Percentiles rank a stretch among this genome's conserved stretches.
phyloP scores from a whole-genome alignment of 2,797 vertebrate genomes.

The Tinamus major region DNA sequence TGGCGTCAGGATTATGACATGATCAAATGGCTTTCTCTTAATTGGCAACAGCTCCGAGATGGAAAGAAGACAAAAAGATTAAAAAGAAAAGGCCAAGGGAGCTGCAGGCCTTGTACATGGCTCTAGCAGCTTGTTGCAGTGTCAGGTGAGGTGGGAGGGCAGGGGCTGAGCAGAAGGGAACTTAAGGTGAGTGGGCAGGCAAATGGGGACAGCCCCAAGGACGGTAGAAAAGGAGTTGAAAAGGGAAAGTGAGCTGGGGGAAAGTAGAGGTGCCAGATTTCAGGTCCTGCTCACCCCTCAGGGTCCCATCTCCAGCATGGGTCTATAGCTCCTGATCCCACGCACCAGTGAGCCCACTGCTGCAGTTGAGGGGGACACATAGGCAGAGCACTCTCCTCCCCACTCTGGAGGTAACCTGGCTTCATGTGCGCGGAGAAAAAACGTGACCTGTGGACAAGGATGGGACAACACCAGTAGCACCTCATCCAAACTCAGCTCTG shows the following conservation, averaged over 20 bases:
- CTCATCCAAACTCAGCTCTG: not conserved
- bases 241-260: not conserved
- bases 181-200: not conserved
- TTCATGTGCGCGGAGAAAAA: not conserved
- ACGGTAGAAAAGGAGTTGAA: not conserved
- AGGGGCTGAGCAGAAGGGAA: not conserved
- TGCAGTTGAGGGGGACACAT: not conserved
- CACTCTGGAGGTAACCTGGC: not conserved
- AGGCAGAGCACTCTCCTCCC: not conserved
- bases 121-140: not conserved
- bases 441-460: not conserved
- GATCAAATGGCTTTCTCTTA: conserved; percentile 72
- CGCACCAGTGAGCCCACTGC: not conserved
- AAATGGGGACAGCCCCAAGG: not conserved
- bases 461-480: not conserved
- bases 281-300: no score
- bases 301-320: no score
- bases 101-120: not conserved
- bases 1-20: conserved; percentile 53
- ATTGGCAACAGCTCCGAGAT: conserved; percentile 65
- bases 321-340: no score
- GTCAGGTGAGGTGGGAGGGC: not conserved
- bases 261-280: not conserved
- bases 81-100: not conserved
- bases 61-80: conserved; percentile 18